These are phyloP conservation scores for Pogonocherus hispidulus DNA, from an alignment of 2,888 invertebrate genomes.

Conservation along the genomic window DNA sequence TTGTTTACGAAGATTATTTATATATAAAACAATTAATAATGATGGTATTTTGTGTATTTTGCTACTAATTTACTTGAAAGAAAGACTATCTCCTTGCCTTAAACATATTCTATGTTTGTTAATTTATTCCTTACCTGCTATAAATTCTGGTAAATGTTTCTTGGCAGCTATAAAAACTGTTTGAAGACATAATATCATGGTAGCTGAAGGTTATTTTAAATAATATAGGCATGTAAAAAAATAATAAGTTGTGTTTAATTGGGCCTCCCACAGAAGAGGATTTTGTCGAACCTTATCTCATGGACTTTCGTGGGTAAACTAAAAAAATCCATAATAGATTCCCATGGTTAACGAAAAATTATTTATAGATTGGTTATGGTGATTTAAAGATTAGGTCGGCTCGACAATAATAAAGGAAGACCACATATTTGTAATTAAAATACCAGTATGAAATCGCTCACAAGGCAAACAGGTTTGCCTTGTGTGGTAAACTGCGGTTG, in stretches of 20 bases:
- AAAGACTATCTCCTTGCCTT: too few relatives aligned
- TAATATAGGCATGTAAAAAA: too few relatives aligned
- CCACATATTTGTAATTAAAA: slow-evolving; percentile 10
- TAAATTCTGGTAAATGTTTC: too few relatives aligned
- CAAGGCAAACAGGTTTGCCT: slow-evolving; percentile 10
- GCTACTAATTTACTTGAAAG: too few relatives aligned
- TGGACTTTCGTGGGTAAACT: neutral
- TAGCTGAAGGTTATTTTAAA: too few relatives aligned
- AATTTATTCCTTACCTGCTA: too few relatives aligned
- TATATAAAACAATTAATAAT: too few relatives aligned
- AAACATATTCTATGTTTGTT: too few relatives aligned
- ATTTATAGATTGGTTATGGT: neutral
- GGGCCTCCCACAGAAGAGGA: neutral
- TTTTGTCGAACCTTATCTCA: neutral
- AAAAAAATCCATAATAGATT: slow-evolving; percentile 1
- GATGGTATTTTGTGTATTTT: too few relatives aligned
- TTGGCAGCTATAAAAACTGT: too few relatives aligned
- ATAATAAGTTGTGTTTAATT: neutral
- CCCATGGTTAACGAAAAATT: neutral
- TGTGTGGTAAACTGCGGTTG: neutral
- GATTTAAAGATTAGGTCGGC: neutral
- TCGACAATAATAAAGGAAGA: slow-evolving; percentile 4
- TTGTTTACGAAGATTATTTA: too few relatives aligned
- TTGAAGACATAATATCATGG: too few relatives aligned
- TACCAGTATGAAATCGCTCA: slow-evolving; percentile 11